Base-by-base conservation (phyloP, 30 jellyfish, hydroid and myxozoan genomes). In the Kudoa iwatai region DNA sequence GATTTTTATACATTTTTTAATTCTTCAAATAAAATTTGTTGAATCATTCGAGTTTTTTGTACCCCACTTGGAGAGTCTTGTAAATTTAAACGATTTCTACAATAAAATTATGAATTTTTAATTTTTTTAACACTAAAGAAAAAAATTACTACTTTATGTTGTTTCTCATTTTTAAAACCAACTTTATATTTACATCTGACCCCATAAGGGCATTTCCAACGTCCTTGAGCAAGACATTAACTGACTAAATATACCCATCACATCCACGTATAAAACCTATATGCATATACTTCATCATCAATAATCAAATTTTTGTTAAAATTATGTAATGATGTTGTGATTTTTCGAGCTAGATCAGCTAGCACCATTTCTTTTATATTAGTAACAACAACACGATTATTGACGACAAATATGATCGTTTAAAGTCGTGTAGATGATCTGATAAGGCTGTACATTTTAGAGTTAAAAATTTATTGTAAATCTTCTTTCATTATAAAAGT, bases 321-420 rank as follows among this genome's bases (percentile, higher is more conserved):
- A 1, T 85, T 62, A 43, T 60, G 53, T 64, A 79, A 33, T 3
- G 98, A 87, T 20, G 74, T 48, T 23, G 88, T 79, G 28, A 79
- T 79, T 40, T 79, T 79, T 23, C 88, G 25, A n/a, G 88, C 98
- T 2, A 79, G 49, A 64, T 79, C 98, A 14, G 98, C 98, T 33
- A 79, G 47, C 21, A 79, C 98, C 98, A 79, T 79, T 20, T 53
- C n/a, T n/a, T n/a, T n/a, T n/a, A n/a, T n/a, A n/a, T n/a, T n/a
- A n/a, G n/a, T n/a, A n/a, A n/a, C n/a, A n/a, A n/a, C n/a, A n/a
- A n/a, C n/a, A n/a, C n/a, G n/a, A n/a, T n/a, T n/a, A n/a, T n/a
- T n/a, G n/a, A n/a, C n/a, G n/a, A n/a, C n/a, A n/a, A n/a, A n/a
- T n/a, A n/a, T n/a, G n/a, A n/a, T n/a, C n/a, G n/a, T n/a, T n/a